Evolutionary conservation across 2,797 vertebrate species (phyloP).

Genomic region (Mastacembelus armatus): DNA sequence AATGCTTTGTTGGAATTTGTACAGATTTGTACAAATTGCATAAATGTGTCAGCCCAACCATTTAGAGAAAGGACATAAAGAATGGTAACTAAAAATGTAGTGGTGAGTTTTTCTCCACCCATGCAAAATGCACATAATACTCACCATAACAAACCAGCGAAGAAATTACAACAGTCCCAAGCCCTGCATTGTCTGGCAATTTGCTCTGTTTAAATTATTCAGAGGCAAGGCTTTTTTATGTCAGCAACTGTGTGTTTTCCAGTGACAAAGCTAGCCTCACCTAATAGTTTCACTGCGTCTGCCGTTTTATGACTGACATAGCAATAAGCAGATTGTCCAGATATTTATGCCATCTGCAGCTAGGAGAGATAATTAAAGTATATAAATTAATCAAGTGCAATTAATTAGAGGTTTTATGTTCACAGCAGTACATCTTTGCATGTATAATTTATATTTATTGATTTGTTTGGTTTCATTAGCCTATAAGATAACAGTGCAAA

Average conservation of each 20-base stretch:
- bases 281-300: slow-evolving; percentile 95
- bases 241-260: slow-evolving; percentile 86
- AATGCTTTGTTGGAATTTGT: slow-evolving; percentile 24
- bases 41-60: slow-evolving; percentile 27
- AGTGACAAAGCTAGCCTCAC: slow-evolving; percentile 87
- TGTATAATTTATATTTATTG: slow-evolving; percentile 99
- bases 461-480: slow-evolving; percentile 99
- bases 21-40: slow-evolving; percentile 16
- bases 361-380: slow-evolving; percentile 99
- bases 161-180: slow-evolving; percentile 78
- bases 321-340: slow-evolving; percentile 99
- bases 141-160: slow-evolving; percentile 71
- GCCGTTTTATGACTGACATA: slow-evolving; percentile 99
- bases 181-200: slow-evolving; percentile 90
- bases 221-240: slow-evolving; percentile 84
- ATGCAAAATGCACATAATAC: slow-evolving; percentile 63
- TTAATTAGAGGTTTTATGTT: slow-evolving; percentile 99
- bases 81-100: slow-evolving; percentile 51
- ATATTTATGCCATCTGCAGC: slow-evolving; percentile 99
- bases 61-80: slow-evolving; percentile 48
- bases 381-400: slow-evolving; percentile 99
- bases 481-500: slow-evolving; percentile 99
- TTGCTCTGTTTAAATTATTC: slow-evolving; percentile 95
- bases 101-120: slow-evolving; percentile 49
- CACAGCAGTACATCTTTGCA: slow-evolving; percentile 99